phyloP scores from a whole-genome alignment of 2,113 vertebrate genomes.

The Syngnathus typhle region DNA sequence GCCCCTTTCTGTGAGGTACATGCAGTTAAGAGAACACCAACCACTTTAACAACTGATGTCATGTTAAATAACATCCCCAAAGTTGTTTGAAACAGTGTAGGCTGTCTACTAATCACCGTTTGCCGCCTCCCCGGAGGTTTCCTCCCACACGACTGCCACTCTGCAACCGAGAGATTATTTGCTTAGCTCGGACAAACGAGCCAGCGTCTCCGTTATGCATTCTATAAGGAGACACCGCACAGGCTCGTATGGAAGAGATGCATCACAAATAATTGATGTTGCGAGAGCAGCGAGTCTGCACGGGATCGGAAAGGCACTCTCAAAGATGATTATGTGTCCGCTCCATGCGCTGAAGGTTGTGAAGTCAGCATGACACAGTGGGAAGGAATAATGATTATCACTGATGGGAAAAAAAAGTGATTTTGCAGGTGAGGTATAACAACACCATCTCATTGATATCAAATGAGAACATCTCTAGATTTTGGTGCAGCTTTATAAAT shows the following conservation, averaged over 20 bases:
- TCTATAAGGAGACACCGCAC: neutral
- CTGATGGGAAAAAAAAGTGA: neutral
- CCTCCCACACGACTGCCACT: constrained; percentile 49
- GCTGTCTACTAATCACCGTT: constrained; percentile 53
- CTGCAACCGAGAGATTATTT: constrained; percentile 41
- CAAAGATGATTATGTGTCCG: constrained; percentile 4
- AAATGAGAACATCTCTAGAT: too few species aligned
- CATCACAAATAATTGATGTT: constrained; percentile 10
- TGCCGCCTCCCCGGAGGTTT: constrained; percentile 44
- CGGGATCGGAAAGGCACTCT: neutral
- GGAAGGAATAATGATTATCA: neutral
- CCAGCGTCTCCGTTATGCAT: neutral
- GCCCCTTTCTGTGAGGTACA: neutral
- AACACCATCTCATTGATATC: neutral
- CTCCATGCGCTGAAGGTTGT: neutral
- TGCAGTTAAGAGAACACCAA: neutral
- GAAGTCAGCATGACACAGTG: neutral
- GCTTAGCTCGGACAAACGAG: constrained; percentile 34
- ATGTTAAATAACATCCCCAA: neutral
- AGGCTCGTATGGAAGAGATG: neutral
- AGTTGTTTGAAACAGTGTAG: constrained; percentile 17
- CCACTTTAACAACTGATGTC: neutral
- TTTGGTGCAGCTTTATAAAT: too few species aligned
- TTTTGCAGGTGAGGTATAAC: neutral
- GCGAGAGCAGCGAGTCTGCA: constrained; percentile 6